A percentile compares a stretch with the other conserved stretches of the same genome.
Evolutionary conservation across 2,113 vertebrate genomes (phyloP).

Genomic region (Solea solea): DNA sequence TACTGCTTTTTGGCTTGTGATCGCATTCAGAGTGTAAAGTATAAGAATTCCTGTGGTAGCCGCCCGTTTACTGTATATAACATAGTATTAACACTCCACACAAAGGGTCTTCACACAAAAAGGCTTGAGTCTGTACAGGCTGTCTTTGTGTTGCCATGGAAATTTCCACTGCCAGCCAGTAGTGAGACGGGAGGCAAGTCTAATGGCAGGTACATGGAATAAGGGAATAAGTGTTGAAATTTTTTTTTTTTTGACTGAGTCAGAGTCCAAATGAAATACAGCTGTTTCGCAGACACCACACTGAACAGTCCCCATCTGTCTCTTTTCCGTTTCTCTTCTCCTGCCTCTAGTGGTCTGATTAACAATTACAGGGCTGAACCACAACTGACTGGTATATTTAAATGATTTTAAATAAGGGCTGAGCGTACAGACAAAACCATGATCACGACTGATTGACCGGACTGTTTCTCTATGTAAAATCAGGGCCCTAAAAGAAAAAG

Average conservation of each 20-base stretch:
- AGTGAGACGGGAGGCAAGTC: conserved; percentile 50
- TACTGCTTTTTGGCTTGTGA: conserved; percentile 15
- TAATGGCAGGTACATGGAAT: conserved; percentile 74
- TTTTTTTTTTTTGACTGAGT: conserved; percentile 59
- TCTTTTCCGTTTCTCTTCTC: conserved; percentile 1
- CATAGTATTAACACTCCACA: conserved; percentile 50
- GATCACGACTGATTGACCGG: too few relatives aligned
- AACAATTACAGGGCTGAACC: background rate
- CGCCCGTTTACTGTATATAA: conserved; percentile 46
- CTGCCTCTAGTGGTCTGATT: background rate
- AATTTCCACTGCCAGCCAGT: conserved; percentile 72
- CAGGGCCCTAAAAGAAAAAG: too few relatives aligned
- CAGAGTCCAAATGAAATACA: conserved; percentile 79
- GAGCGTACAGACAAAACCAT: too few relatives aligned
- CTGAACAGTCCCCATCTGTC: conserved; percentile 10
- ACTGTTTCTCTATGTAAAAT: too few relatives aligned
- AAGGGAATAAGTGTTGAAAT: conserved; percentile 53
- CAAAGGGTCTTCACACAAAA: conserved; percentile 63
- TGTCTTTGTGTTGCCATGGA: conserved; percentile 75
- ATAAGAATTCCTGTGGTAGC: conserved; percentile 43
- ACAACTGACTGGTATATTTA: background rate
- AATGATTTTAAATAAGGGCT: too few relatives aligned
- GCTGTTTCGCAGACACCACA: conserved; percentile 71
- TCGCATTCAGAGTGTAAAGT: conserved; percentile 25
- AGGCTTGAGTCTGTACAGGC: conserved; percentile 55